Evolutionary conservation across 2,797 vertebrate species (phyloP).

Genomic region (Microtus agrestis): DNA sequence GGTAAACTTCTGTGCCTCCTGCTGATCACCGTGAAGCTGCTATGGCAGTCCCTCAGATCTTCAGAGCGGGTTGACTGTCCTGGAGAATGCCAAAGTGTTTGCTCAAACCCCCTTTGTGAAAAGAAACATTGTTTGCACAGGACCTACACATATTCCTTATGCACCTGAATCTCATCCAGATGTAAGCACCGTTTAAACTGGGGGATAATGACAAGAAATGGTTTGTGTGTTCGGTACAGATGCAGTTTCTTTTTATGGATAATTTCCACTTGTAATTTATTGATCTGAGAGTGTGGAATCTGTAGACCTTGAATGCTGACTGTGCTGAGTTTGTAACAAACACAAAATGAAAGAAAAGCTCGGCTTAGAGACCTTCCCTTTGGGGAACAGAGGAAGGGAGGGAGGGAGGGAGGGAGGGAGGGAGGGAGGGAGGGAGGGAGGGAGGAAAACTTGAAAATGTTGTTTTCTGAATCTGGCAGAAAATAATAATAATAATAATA

Average conservation of each 20-base stretch:
- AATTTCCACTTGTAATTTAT: neutral
- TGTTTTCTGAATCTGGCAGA: slow-evolving; percentile 34
- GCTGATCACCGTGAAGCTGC: neutral
- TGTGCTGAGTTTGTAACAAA: neutral
- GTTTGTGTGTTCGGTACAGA: neutral
- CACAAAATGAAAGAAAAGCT: neutral
- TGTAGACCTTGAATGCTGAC: neutral
- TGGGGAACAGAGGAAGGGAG: neutral
- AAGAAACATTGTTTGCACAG: neutral
- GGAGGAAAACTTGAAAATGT: neutral
- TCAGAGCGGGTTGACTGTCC: neutral
- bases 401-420: too few relatives aligned
- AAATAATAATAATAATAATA: neutral
- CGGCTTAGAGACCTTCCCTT: neutral
- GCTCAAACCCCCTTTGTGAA: neutral
- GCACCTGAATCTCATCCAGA: neutral
- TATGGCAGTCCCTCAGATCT: neutral
- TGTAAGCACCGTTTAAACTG: neutral
- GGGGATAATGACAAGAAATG: neutral
- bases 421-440: accelerated
- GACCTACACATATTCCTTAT: neutral
- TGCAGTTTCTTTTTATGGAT: neutral
- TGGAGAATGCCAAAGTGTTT: neutral
- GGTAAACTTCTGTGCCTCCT: neutral
- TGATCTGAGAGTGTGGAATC: neutral